Conservation (phyloP, 2,113 vertebrate species). For the Papio anubis region DNA sequence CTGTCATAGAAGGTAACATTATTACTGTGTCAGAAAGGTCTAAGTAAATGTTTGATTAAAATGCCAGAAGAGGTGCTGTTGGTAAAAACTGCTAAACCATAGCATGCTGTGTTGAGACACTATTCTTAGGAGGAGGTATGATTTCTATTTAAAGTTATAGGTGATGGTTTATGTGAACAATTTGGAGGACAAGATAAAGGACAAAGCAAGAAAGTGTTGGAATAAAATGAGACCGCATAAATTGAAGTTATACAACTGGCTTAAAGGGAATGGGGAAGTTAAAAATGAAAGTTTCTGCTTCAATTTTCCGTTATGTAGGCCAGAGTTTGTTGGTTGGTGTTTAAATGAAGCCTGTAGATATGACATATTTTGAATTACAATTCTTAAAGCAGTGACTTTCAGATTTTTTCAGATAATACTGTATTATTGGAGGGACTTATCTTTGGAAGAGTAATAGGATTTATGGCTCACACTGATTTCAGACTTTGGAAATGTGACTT, state of each 20-base stretch:
- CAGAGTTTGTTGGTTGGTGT: background rate
- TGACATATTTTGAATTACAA: background rate
- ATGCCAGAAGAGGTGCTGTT: background rate
- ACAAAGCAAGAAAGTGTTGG: background rate
- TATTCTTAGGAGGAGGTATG: background rate
- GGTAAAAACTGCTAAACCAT: background rate
- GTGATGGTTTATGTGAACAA: background rate
- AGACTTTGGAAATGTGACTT: background rate
- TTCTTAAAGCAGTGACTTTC: background rate
- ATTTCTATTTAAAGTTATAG: conserved; percentile 54
- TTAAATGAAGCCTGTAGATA: background rate
- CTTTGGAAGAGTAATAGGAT: background rate
- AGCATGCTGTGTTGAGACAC: background rate
- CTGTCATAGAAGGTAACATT: background rate
- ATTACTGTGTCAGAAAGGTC: background rate
- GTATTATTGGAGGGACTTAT: background rate
- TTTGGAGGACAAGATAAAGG: background rate
- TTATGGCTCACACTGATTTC: background rate
- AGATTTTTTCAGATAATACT: background rate
- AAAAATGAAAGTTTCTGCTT: background rate
- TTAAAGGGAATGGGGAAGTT: background rate
- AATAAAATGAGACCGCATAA: background rate
- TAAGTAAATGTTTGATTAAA: conserved; percentile 45
- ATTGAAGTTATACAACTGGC: background rate
- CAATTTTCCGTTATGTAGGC: background rate